phyloP scores from a whole-genome alignment of 2,888 invertebrate genomes.

The Autographa pulchrina region DNA sequence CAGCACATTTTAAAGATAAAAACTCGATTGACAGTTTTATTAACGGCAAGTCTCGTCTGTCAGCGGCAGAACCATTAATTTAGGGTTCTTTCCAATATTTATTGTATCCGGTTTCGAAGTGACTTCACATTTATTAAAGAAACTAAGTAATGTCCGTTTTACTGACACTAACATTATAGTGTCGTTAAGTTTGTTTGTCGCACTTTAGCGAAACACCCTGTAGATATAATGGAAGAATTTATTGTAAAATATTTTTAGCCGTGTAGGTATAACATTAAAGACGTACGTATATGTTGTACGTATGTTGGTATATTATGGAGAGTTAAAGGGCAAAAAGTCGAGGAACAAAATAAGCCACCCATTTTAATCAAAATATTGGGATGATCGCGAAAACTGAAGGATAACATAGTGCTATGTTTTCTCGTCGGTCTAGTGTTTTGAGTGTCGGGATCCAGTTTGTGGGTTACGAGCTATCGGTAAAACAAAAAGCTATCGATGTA shows the following conservation, averaged over 20 bases:
- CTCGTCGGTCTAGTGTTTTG: background rate
- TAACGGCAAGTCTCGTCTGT: slow-evolving; percentile 3
- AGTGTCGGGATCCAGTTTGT: slow-evolving; percentile 5
- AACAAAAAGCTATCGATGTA: background rate
- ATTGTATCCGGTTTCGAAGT: background rate
- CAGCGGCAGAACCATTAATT: slow-evolving; percentile 5
- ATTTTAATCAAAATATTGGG: background rate
- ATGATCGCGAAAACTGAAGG: too few species aligned
- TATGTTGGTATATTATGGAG: too few species aligned
- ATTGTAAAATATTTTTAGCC: too few species aligned
- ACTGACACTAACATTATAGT: background rate
- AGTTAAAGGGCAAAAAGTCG: too few species aligned
- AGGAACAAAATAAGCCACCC: background rate
- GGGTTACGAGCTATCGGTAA: background rate
- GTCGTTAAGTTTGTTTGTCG: background rate
- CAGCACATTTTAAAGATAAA: background rate
- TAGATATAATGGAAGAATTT: too few species aligned
- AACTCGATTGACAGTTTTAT: slow-evolving; percentile 3
- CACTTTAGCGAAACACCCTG: background rate
- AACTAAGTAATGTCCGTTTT: slow-evolving; percentile 6
- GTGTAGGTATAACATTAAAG: too few species aligned
- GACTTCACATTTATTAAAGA: slow-evolving; percentile 1
- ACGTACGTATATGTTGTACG: too few species aligned
- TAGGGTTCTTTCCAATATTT: background rate
- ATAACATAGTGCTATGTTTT: background rate